Conservation (phyloP, 2,797 vertebrate genomes). For the Triplophysa bombifrons region DNA sequence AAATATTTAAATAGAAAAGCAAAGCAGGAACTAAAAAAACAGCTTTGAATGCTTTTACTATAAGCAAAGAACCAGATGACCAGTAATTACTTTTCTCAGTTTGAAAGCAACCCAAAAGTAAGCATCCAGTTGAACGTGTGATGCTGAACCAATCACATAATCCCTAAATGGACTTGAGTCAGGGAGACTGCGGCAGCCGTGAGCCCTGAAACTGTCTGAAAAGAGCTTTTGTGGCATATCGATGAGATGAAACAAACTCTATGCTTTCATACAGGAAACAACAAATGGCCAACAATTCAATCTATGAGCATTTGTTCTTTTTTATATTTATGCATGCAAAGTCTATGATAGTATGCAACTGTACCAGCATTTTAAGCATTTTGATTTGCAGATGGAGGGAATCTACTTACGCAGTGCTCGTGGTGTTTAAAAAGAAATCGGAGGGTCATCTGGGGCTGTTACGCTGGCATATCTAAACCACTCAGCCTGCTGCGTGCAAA, state of each 20-base stretch:
- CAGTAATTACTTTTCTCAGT: not conserved
- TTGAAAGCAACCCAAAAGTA: slow-evolving; percentile 21
- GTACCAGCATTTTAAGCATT: slow-evolving; percentile 15
- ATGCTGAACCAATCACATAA: slow-evolving; percentile 3
- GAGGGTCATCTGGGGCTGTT: slow-evolving; percentile 37
- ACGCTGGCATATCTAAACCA: slow-evolving; percentile 20
- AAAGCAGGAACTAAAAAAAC: no score
- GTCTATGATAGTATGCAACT: slow-evolving; percentile 46
- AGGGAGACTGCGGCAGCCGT: slow-evolving; percentile 25
- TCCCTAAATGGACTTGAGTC: slow-evolving; percentile 15
- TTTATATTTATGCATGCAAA: slow-evolving; percentile 42
- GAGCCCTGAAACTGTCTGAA: slow-evolving; percentile 34
- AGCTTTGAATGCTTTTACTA: not conserved
- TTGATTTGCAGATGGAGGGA: slow-evolving; percentile 33
- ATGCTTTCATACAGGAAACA: slow-evolving; percentile 47
- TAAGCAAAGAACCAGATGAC: not conserved
- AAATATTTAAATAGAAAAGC: not conserved
- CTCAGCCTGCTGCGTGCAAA: slow-evolving; percentile 21
- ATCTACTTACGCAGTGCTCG: slow-evolving; percentile 34
- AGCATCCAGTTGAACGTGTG: not conserved
- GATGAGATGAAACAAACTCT: slow-evolving; percentile 48
- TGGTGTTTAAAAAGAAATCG: slow-evolving; percentile 26
- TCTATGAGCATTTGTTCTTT: slow-evolving; percentile 31
- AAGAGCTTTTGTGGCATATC: slow-evolving; percentile 39
- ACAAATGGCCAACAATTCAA: slow-evolving; percentile 39